Conservation (phyloP, 2,113 vertebrate species). For the Xerus inauris region DNA sequence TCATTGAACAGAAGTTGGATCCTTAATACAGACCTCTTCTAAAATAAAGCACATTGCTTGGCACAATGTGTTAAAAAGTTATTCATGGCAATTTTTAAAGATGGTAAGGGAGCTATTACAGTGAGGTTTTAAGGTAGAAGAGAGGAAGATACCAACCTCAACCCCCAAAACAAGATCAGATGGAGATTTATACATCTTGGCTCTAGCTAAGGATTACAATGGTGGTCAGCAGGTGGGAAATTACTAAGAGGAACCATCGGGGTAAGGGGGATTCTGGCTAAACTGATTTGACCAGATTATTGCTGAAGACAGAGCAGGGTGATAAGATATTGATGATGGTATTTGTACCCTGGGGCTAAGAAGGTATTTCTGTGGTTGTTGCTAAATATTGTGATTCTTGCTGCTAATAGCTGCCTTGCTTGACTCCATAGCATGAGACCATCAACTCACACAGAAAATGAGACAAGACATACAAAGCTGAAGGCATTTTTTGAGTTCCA, state of each 20-base stretch:
- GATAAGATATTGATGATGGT: not conserved
- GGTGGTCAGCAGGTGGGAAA: not conserved
- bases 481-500: not conserved
- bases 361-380: not conserved
- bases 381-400: not conserved
- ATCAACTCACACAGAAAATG: not conserved
- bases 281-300: not conserved
- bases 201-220: not conserved
- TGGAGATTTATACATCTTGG: not conserved
- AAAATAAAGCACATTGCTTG: slow-evolving; percentile 19
- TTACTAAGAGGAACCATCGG: not conserved
- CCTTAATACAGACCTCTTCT: slow-evolving; percentile 70
- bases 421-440: not conserved
- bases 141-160: not conserved
- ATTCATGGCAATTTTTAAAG: not conserved
- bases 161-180: not conserved
- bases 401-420: not conserved
- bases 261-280: not conserved
- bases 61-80: not conserved
- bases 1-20: slow-evolving; percentile 61
- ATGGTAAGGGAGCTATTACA: not conserved
- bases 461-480: not conserved
- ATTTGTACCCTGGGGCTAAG: not conserved
- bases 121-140: not conserved
- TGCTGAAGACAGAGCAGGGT: not conserved